Base-by-base conservation (phyloP, 2,888 invertebrate genomes). In the Formica aserva region DNA sequence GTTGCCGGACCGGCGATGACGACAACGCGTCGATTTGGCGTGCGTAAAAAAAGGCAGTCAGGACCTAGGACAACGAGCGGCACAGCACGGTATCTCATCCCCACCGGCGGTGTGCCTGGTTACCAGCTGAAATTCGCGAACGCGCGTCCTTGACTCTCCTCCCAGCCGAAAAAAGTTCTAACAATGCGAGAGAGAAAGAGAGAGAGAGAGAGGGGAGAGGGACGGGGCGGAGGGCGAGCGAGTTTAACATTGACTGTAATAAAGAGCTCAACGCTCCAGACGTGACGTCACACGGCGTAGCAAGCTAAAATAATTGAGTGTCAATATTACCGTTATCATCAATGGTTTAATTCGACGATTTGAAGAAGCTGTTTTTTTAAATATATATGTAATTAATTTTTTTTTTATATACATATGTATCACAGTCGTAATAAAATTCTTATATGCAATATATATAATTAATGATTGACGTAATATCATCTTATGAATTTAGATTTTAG, bases 11-110 rank as follows among this genome's bases (percentile, higher is more conserved):
- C 60, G 35, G 66, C 55, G 71, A 32, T 32, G 45, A 45, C 75
- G 45, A 62, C 71, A 80, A 57, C 67, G 75, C 81, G 82, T 82
- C 77, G 69, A 83, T 89, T 86, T 60, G 85, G 83, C 85, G 87
- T 78, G 86, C 82, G 87, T 85, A 86, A 88, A 86, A 85, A 76
- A 67, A 75, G 82, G 63, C 67, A 71, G 63, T 74, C 90, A 86
- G 85, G 87, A 90, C 90, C 90, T 90, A 90, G 89, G 90, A 85
- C 89, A 90, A 90, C 88, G 75, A 76, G 83, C 29, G 69, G 35
- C 52, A 38, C 26, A 29, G n/a, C 77, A 41, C 84, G 82, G 86
- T 87, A 82, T 86, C 87, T 83, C 80, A 80, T 86, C 85, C 85
- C 87, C 89, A 84, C 89, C 78, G 26, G 62, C 38, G 48, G 6